A percentile compares a stretch with the other conserved stretches of the same genome.
Evolutionary conservation across 1,140 invertebrate genomes (phyloP).

Genomic region (Octopus sinensis): DNA sequence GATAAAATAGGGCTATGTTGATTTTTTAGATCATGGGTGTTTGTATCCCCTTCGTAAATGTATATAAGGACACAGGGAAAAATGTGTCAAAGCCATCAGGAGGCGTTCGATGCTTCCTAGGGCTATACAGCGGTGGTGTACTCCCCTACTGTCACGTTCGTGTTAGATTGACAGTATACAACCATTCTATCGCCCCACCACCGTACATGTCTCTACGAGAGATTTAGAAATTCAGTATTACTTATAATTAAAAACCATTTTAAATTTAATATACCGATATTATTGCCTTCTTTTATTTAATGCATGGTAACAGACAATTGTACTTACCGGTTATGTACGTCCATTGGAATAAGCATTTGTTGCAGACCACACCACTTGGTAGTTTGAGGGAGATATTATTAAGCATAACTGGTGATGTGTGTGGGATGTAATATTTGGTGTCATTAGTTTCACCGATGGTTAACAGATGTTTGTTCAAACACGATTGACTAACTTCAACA

Average conservation of each 20-base stretch:
- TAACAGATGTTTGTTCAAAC: conserved; percentile 61
- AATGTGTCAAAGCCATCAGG: no score
- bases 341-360: conserved; percentile 50
- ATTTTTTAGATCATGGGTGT: no score
- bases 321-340: conserved; percentile 42
- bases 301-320: not conserved
- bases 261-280: not conserved
- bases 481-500: conserved; percentile 58
- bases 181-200: not conserved
- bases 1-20: no score
- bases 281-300: no score
- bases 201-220: no score
- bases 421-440: conserved; percentile 27
- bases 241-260: not conserved
- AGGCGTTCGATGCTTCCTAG: no score
- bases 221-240: not conserved
- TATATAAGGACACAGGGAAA: no score
- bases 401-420: conserved; percentile 21
- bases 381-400: conserved; percentile 26
- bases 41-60: no score
- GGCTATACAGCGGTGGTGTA: no score
- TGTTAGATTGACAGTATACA: not conserved
- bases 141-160: no score
- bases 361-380: conserved; percentile 35
- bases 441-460: conserved; percentile 57